Base-by-base conservation (phyloP, 2,113 vertebrate species). In the Rhinogobius similis region DNA sequence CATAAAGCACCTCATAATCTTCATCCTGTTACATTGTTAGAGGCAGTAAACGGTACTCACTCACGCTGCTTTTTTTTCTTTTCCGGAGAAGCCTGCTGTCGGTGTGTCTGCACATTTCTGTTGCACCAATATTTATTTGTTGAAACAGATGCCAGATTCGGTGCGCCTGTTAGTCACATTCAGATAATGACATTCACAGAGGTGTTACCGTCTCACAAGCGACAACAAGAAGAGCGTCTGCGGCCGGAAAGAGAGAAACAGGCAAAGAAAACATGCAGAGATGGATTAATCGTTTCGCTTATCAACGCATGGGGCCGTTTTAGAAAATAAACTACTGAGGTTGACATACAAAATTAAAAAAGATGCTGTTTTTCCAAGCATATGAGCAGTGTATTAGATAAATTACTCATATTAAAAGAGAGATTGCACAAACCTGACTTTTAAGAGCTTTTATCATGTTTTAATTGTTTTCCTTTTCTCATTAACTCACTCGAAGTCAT, bases 61-160 rank as follows among this genome's bases (percentile, higher is more conserved):
- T 41, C 39, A 2, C 10, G 39, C 39, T 41, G 2, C 39, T 1
- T n/a, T n/a, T n/a, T n/a, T n/a, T 23, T 10, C 16, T 52, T n/a
- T 23, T 52, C n/a, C 48, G 2, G 6, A 53, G 18, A 62, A 38
- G 21, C 32, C 23, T 29, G 12, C 29, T 2, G 7, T n/a, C n/a
- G n/a, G n/a, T n/a, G 9, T 10, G 36, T n/a, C 21, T 24, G 8
- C 20, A n/a, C n/a, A 50, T 50, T 50, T 50, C 46, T 50, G 46
- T 14, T 63, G n/a, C 12, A 13, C 21, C 20, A 63, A 39, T 43
- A 52, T 32, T 41, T 21, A 29, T 64, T 16, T 21, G 24, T 14
- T 4, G 18, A 58, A 10, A 20, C 48, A 13, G 65, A 68, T 71
- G 75, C 74, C 63, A 68, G 53, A 63, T 86, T 75, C 71, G n/a